A percentile compares a stretch with the other conserved stretches of the same genome.
Conservation (phyloP, 2,888 invertebrate genomes). For the Melanargia galathea region DNA sequence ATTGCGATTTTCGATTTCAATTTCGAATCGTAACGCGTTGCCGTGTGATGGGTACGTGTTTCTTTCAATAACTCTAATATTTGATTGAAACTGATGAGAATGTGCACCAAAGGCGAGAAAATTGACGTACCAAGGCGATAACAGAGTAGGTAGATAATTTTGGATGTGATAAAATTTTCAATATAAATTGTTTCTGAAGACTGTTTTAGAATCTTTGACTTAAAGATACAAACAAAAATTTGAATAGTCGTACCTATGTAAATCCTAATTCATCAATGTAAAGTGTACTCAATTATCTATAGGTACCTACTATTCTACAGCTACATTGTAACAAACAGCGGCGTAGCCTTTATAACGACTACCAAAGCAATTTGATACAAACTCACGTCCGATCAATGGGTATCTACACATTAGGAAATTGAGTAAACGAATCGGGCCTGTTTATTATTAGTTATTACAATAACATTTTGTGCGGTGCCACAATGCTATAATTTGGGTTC, state of each 20-base stretch:
- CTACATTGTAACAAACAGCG: conserved; percentile 22
- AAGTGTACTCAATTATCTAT: conserved; percentile 6
- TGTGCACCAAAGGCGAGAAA: conserved; percentile 19
- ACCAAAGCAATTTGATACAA: conserved; percentile 49
- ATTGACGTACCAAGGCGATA: conserved; percentile 18
- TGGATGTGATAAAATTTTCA: too few species aligned
- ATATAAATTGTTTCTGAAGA: too few species aligned
- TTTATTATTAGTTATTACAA: conserved; percentile 65
- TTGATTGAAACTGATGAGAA: conserved; percentile 33
- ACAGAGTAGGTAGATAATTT: conserved; percentile 11
- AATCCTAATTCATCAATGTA: neutral
- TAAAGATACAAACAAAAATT: neutral
- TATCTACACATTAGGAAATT: conserved; percentile 51
- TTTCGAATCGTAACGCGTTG: conserved; percentile 45
- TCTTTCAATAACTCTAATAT: conserved; percentile 39
- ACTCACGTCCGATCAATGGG: conserved; percentile 43
- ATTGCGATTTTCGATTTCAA: conserved; percentile 73
- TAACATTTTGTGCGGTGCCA: conserved; percentile 56
- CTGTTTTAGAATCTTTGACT: neutral
- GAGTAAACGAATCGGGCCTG: conserved; percentile 64
- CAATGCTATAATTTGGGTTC: conserved; percentile 41
- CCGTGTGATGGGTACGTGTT: conserved; percentile 36
- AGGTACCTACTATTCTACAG: neutral
- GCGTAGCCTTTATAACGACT: conserved; percentile 45
- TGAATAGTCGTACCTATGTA: neutral